phyloP scores from a whole-genome alignment of 2,113 vertebrate genomes.

The Dissostichus mawsoni region DNA sequence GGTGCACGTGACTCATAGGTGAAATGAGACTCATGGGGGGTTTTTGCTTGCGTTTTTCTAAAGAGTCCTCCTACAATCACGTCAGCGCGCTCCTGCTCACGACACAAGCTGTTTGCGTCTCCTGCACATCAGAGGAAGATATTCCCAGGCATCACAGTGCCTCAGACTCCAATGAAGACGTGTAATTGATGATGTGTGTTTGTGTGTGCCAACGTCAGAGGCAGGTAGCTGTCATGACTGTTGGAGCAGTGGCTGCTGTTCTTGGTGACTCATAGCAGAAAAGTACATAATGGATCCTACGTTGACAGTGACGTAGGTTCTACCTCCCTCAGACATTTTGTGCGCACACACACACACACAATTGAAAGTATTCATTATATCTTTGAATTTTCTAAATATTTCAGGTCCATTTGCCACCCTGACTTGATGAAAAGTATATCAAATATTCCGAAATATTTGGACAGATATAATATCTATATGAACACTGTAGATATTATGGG shows the following conservation, averaged over 20 bases:
- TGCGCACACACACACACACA: neutral
- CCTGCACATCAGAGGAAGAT: constrained; percentile 4
- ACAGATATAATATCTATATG: no score
- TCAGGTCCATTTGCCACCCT: neutral
- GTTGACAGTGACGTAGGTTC: constrained; percentile 42
- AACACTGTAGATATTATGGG: no score
- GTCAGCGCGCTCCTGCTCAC: constrained; percentile 33
- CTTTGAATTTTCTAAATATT: neutral
- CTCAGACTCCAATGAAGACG: constrained; percentile 47
- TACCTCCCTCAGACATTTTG: neutral
- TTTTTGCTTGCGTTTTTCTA: constrained; percentile 7
- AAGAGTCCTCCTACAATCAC: constrained; percentile 23
- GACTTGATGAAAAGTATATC: no score
- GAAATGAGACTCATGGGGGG: constrained; percentile 48
- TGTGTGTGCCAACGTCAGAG: constrained; percentile 47
- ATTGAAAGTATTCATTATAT: neutral
- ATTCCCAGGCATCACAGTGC: constrained; percentile 52
- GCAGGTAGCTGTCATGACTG: constrained; percentile 63
- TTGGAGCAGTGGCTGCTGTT: constrained; percentile 34
- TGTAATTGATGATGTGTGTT: constrained; percentile 31
- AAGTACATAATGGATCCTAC: constrained; percentile 36
- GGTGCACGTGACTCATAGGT: constrained; percentile 60
- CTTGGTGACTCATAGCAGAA: constrained; percentile 67
- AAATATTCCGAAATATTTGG: no score
- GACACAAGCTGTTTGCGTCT: constrained; percentile 31